phyloP scores from a whole-genome alignment of 2,113 vertebrate species.

The Plecotus auritus region DNA sequence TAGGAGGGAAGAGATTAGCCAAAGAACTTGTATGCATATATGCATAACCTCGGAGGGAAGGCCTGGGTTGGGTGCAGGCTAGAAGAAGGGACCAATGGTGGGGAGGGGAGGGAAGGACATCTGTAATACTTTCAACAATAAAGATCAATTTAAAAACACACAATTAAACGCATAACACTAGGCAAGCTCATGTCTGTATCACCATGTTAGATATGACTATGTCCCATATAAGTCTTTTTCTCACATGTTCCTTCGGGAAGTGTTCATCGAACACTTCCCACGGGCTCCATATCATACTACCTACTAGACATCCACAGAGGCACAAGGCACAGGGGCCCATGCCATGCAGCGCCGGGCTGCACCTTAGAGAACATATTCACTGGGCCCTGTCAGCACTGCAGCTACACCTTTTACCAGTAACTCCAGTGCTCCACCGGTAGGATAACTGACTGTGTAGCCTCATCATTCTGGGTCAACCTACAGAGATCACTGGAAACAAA shows the following conservation, averaged over 20 bases:
- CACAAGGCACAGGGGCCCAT: too few species aligned
- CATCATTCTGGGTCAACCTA: not conserved
- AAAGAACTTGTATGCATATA: too few species aligned
- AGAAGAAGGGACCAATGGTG: too few species aligned
- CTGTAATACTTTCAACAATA: too few species aligned
- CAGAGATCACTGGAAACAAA: constrained; percentile 1
- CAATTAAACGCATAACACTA: not conserved
- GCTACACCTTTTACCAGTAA: not conserved
- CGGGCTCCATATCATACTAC: accelerated
- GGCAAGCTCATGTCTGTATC: not conserved
- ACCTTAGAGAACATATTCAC: not conserved
- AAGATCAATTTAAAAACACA: too few species aligned
- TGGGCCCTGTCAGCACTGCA: not conserved
- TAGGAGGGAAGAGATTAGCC: too few species aligned
- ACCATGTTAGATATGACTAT: not conserved
- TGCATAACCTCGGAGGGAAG: too few species aligned
- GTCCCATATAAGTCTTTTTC: not conserved
- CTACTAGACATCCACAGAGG: not conserved
- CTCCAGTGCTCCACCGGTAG: not conserved
- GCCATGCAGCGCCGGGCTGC: accelerated
- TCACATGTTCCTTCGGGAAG: not conserved
- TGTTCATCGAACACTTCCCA: not conserved
- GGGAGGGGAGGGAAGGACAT: not conserved
- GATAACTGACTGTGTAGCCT: not conserved
- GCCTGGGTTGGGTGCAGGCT: too few species aligned